Evolutionary conservation across 2,888 invertebrate genomes (phyloP), one percentile per base, ranked within the genome.

Genomic region (Lingula anatina): DNA sequence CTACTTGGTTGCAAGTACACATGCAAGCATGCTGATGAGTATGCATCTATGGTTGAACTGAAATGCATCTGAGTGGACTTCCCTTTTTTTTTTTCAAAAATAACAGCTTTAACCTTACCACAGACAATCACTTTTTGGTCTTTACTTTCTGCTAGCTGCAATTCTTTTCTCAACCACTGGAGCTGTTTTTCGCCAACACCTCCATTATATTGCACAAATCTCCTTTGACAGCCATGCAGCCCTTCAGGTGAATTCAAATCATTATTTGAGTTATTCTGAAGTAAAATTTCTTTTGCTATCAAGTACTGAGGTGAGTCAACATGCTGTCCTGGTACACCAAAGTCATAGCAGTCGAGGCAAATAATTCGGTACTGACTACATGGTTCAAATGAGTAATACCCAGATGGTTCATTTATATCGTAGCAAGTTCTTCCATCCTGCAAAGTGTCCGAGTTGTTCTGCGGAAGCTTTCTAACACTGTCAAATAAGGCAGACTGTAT

Each of bases 161-260:
- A 56, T 49, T 68, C 62, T 3, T 55, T 38, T 18, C 67, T 56
- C 41, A 78, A 50, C 78, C 77, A 78, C 1, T 52, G 40, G 5
- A 77, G 43, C 56, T 78, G 78, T 25, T 59, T 46, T n/a, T 55
- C 46, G 35, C 70, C 62, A 2, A 76, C 35, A n/a, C 62, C 77
- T 20, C 78, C 78, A 64, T 78, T 78, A 50, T 64, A 73, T 41
- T 63, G 62, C 3, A 70, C 66, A 60, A 73, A 75, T 23, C 73
- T 57, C 39, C 49, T 55, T 20, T 63, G 53, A 2, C 51, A 31
- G 2, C 66, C 71, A n/a, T 55, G 38, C 27, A 78, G 53, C 25
- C 68, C 66, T 9, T 50, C 50, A 5, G 64, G 55, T 12, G 62
- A 59, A 49, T 74, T 73, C 40, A 60, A 59, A 48, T 76, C 65